These are phyloP conservation scores for Megastigmus dorsalis DNA, from an alignment of 2,888 invertebrate genomes.

Conservation along the genomic window DNA sequence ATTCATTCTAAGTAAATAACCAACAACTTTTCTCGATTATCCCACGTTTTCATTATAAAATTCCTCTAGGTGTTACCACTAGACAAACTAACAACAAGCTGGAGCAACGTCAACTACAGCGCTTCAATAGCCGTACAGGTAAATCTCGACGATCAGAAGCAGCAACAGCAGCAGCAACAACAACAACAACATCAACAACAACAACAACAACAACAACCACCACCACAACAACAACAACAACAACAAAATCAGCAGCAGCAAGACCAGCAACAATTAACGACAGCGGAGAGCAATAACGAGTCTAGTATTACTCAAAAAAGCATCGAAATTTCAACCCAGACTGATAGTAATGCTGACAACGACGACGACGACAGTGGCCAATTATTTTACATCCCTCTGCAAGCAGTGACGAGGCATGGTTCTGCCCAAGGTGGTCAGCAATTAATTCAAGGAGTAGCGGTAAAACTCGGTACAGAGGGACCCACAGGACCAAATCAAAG, in stretches of 20 bases:
- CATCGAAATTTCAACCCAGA: constrained; percentile 75
- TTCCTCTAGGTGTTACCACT: constrained; percentile 70
- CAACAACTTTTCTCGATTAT: too few relatives aligned
- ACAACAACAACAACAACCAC: constrained; percentile 52
- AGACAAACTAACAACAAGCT: constrained; percentile 69
- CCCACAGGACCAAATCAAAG: constrained; percentile 79
- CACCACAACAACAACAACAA: constrained; percentile 57
- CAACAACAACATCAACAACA: constrained; percentile 57
- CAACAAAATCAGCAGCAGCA: constrained; percentile 64
- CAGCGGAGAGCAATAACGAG: constrained; percentile 56
- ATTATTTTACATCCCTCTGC: constrained; percentile 81
- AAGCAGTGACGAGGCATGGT: constrained; percentile 74
- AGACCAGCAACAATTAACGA: constrained; percentile 37
- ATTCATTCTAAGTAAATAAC: too few relatives aligned
- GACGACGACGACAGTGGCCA: constrained; percentile 78
- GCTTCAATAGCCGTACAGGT: constrained; percentile 74
- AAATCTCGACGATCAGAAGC: constrained; percentile 74
- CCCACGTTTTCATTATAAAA: too few relatives aligned
- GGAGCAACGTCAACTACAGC: constrained; percentile 74
- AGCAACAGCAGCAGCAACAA: constrained; percentile 63
- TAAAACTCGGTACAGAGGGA: constrained; percentile 80
- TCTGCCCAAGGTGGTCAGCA: constrained; percentile 72
- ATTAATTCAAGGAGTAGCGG: constrained; percentile 80
- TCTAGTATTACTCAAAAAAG: constrained; percentile 61
- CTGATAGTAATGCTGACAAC: constrained; percentile 71